Evolutionary conservation across 37 sponge, comb jelly and placozoan species (phyloP), one percentile per base, ranked within the genome.

Genomic region (Axinella damicornis): DNA sequence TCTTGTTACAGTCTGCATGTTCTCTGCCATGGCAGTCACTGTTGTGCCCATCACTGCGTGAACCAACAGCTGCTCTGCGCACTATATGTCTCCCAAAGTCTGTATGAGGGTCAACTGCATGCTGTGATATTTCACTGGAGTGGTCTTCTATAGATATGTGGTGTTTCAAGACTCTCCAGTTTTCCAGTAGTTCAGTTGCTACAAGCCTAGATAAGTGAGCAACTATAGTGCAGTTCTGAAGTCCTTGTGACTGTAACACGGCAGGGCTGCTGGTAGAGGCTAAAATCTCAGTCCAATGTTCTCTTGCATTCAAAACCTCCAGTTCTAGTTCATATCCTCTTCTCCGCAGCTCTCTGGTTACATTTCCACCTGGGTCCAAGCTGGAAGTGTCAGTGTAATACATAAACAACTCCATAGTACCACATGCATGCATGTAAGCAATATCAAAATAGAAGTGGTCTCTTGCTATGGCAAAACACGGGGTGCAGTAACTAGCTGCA

Each of bases 261-360:
- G 62, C 25, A 61, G 62, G 12, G 62, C 14, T 61, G 25, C 62
- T 61, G 4, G 25, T 61, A 61, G 62, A 14, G 62, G 62, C 12
- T 5, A 61, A 11, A 16, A 76, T 31, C 2, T 76, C 77, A 28
- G 58, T 32, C 77, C 58, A 63, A 65, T 64, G 52, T 34, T 52
- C 79, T 13, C 54, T 28, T 16, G 46, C 27, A 65, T 65, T 41
- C n/a, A 78, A 24, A 59, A 82, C 57, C 28, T 82, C 82, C 15
- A 82, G 35, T 25, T 40, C 46, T 6, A 64, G 5, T 9, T 20
- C 18, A n/a, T 71, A 36, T 5, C 52, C 57, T 54, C 31, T 46
- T 9, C 30, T 37, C 52, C 64, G 25, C 25, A 61, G 62, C 62
- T 61, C 62, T 12, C 27, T 22, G 4, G 12, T 61, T 22, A 61